These are phyloP conservation scores for Caenorhabditis remanei DNA, from an alignment of 1,140 invertebrate species.

Conservation along the genomic window DNA sequence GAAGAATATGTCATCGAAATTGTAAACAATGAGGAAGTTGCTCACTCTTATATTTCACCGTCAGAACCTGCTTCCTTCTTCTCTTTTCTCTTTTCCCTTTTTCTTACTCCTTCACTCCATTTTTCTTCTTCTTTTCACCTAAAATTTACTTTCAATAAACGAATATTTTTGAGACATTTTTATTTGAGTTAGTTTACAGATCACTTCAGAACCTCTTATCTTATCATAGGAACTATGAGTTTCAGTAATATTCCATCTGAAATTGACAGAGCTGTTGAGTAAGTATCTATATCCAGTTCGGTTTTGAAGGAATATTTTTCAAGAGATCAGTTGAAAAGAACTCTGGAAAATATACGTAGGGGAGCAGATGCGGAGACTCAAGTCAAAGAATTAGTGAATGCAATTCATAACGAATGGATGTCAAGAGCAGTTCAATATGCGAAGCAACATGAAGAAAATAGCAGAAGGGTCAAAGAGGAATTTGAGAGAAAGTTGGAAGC, in stretches of 20 bases:
- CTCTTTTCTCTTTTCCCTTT: neutral
- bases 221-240: no score
- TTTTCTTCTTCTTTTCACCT: no score
- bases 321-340: neutral
- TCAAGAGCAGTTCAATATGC: neutral
- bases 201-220: no score
- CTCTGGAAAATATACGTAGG: neutral
- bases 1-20: constrained; percentile 13
- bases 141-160: no score
- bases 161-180: no score
- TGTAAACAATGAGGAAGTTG: neutral
- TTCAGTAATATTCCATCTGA: no score
- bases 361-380: neutral
- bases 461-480: neutral
- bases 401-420: neutral
- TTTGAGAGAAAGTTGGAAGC: neutral
- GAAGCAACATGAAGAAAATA: neutral
- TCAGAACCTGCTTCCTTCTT: neutral
- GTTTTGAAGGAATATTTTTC: no score
- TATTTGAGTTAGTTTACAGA: no score
- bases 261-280: no score
- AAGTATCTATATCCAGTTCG: no score
- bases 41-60: neutral
- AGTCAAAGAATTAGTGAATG: neutral
- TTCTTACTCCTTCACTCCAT: neutral